Evolutionary conservation across 1,140 invertebrate genomes (phyloP).

Genomic region (Zaprionus inermis): DNA sequence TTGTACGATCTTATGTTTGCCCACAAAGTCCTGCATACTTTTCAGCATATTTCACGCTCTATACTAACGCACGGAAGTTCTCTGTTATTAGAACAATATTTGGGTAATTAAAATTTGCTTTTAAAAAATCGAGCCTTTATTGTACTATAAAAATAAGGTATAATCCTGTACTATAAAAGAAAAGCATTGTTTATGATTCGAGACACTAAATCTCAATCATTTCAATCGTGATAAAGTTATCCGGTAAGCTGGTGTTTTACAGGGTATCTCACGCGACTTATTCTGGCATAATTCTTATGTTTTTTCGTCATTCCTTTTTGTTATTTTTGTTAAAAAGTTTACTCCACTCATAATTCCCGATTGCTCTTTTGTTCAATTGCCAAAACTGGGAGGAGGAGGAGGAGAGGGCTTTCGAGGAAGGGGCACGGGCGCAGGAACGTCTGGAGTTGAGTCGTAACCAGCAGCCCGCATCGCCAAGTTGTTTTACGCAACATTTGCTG

Average conservation of each 20-base stretch:
- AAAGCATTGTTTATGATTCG: too few species aligned
- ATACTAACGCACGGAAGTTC: not conserved
- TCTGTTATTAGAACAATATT: not conserved
- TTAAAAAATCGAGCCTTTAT: too few species aligned
- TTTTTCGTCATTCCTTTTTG: constrained; percentile 55
- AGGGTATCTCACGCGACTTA: not conserved
- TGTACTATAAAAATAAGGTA: not conserved
- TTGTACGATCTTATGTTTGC: not conserved
- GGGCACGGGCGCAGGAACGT: not conserved
- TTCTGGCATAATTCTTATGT: constrained; percentile 13
- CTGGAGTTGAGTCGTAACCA: constrained; percentile 23
- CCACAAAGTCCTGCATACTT: not conserved
- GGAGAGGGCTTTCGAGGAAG: not conserved
- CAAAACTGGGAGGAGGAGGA: constrained; percentile 38
- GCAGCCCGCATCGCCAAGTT: constrained; percentile 60
- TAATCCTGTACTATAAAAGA: not conserved
- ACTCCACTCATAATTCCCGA: constrained; percentile 75
- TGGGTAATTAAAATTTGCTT: too few species aligned
- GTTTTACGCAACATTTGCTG: constrained; percentile 80
- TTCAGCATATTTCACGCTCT: not conserved
- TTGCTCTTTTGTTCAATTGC: constrained; percentile 80
- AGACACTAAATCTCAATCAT: not conserved
- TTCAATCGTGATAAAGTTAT: constrained; percentile 39
- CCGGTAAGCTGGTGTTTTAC: constrained; percentile 8
- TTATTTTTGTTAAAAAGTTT: constrained; percentile 71